Base-by-base conservation (phyloP, 2,888 invertebrate genomes). In the Cataglyphis livida region DNA sequence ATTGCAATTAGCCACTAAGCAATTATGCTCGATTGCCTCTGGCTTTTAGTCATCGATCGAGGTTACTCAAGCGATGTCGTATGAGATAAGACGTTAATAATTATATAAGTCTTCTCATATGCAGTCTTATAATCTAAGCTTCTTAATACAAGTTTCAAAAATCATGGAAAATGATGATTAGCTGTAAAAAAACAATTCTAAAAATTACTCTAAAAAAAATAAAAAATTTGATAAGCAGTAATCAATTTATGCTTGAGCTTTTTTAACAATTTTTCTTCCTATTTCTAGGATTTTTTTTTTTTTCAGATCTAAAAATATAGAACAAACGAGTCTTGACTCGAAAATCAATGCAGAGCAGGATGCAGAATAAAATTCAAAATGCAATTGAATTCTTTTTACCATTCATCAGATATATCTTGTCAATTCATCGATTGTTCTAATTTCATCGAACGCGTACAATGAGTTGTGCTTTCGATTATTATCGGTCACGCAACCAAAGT, bases 361-460 rank as follows among this genome's bases (percentile, higher is more conserved):
- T 15, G 61, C 48, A 25, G 35, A 71, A 66, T 41, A 12, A 35
- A 66, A 65, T 10, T 41, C 25, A 15, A 12, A 28, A 6, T 44
- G 78, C 70, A 61, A 54, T 62, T 70, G 54, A 25, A n/a, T 28
- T 18, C 74, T 48, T 82, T 35, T 79, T 61, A 57, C n/a, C 12
- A 82, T 82, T 76, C 62, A 65, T 78, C 76, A 82, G 51, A 25
- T 71, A 76, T 73, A 83, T 78, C 82, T 84, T 66, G n/a, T 15
- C 44, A 28, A 35, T 3, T 64, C 51, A 28, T 76, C 62, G 64
- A 62, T 83, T 65, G 65, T 65, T 65, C 73, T 51, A 64, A 88
- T 88, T 74, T 84, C 78, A 81, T 85, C 81, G 64, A 73, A 85
- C 64, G 79, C 73, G 83, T 79, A 61, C 75, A 81, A 83, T 25